phyloP scores from a whole-genome alignment of 2,888 invertebrate genomes.

The Latrodectus elegans region DNA sequence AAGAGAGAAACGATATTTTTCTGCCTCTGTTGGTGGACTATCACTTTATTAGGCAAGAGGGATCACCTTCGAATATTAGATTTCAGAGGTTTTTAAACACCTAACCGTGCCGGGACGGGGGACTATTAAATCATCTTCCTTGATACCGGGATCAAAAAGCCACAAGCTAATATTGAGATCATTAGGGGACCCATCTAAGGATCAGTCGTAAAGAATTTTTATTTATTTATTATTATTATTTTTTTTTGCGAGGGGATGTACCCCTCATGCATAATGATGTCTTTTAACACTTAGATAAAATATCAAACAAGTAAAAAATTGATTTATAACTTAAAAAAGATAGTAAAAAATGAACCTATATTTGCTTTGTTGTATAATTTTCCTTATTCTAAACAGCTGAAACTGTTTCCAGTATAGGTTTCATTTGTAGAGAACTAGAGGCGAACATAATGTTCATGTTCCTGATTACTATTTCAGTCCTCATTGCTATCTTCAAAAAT shows the following conservation, averaged over 20 bases:
- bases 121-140: conserved; percentile 36
- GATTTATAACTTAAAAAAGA: neutral
- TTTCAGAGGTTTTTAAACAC: conserved; percentile 1
- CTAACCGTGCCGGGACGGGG: conserved; percentile 6
- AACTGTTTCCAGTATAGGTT: too few species aligned
- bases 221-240: too few species aligned
- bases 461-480: too few species aligned
- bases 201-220: conserved; percentile 37
- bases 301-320: neutral
- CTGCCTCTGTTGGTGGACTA: too few species aligned
- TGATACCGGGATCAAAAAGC: conserved; percentile 34
- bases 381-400: too few species aligned
- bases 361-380: too few species aligned
- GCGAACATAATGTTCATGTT: too few species aligned
- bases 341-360: neutral
- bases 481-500: too few species aligned
- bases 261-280: neutral
- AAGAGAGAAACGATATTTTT: too few species aligned
- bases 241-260: conserved; percentile 4
- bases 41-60: too few species aligned
- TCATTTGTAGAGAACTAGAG: too few species aligned
- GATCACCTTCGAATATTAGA: too few species aligned
- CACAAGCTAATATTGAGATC: conserved; percentile 52
- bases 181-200: conserved; percentile 24
- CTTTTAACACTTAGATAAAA: neutral